Evolutionary conservation across 2,888 invertebrate genomes (phyloP).

Genomic region (Nipponacmea schrenckii): DNA sequence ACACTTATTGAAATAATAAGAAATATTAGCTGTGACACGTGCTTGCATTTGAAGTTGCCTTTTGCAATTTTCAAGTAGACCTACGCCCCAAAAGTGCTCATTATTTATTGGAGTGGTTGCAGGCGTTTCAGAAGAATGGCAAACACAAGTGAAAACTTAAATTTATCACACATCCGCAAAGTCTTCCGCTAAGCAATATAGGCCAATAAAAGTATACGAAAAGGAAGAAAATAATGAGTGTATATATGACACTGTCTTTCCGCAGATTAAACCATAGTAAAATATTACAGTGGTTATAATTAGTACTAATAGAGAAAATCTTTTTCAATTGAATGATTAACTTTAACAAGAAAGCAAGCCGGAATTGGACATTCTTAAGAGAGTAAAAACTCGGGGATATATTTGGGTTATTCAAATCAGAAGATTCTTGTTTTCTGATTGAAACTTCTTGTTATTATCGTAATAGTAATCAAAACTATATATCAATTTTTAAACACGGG

Average conservation of each 20-base stretch:
- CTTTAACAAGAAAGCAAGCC: background rate
- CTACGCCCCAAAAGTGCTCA: background rate
- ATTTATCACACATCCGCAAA: constrained; percentile 5
- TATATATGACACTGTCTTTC: constrained; percentile 12
- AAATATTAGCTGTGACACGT: background rate
- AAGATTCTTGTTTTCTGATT: no score
- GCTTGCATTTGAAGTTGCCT: background rate
- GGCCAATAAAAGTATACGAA: constrained; percentile 6
- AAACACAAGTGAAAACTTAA: background rate
- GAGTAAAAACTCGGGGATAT: background rate
- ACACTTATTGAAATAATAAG: constrained; percentile 1
- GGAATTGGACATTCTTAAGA: background rate
- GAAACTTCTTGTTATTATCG: no score
- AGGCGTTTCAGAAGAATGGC: background rate
- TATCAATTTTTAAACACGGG: no score
- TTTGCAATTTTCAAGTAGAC: background rate
- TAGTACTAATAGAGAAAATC: background rate
- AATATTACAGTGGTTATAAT: background rate
- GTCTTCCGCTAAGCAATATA: constrained; percentile 13
- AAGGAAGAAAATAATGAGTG: constrained; percentile 13
- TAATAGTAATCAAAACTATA: no score
- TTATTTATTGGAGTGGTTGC: background rate
- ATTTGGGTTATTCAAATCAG: no score
- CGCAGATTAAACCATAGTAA: background rate
- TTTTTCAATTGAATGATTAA: background rate